phyloP scores from a whole-genome alignment of 2,113 vertebrate genomes.

The Philantomba maxwellii region DNA sequence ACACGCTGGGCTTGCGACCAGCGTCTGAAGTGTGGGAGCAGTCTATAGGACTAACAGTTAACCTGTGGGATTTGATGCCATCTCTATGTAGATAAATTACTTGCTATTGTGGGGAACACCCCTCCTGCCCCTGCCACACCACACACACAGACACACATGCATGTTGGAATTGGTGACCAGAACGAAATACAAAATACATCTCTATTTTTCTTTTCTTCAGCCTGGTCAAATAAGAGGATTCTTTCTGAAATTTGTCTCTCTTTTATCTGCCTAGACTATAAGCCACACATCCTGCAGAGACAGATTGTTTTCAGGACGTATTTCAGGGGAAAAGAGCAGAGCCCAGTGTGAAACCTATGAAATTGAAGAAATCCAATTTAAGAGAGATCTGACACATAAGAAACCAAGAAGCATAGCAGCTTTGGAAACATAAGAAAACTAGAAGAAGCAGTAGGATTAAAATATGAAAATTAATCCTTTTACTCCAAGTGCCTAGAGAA shows the following conservation, averaged over 20 bases:
- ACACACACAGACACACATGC: neutral
- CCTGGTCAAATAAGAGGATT: constrained; percentile 29
- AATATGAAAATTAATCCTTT: neutral
- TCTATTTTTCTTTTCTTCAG: constrained; percentile 6
- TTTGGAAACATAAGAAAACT: neutral
- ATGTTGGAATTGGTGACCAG: neutral
- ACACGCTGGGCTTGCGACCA: neutral
- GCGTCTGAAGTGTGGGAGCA: neutral
- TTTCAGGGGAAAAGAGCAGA: constrained; percentile 26
- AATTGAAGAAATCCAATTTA: constrained; percentile 24
- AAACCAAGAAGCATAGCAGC: neutral
- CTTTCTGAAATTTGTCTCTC: constrained; percentile 29
- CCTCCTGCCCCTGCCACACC: neutral
- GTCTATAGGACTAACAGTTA: neutral
- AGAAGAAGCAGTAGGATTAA: neutral
- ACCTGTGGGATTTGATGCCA: neutral
- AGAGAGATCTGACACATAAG: constrained; percentile 19
- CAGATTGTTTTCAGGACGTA: neutral
- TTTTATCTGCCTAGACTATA: neutral
- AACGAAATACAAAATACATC: neutral
- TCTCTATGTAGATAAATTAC: neutral
- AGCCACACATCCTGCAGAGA: neutral
- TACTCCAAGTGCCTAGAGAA: neutral
- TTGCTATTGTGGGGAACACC: neutral
- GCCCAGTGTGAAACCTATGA: neutral